Base-by-base conservation (phyloP, 2,113 vertebrate genomes). In the Pteruthius melanotis region DNA sequence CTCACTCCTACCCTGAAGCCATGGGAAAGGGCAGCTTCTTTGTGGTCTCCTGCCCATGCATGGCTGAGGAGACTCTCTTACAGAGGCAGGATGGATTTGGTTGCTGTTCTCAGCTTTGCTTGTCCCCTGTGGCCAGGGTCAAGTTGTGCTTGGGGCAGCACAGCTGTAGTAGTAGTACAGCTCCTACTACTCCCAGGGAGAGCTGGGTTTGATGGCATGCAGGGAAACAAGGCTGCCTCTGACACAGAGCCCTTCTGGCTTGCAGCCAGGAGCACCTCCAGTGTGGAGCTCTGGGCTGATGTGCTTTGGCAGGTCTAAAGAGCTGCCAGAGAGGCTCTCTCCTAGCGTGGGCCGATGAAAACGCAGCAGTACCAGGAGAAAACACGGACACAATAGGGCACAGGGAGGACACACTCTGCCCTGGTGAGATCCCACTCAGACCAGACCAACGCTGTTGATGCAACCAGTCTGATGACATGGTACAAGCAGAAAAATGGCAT, bases 321-420 rank as follows among this genome's bases (percentile, higher is more conserved):
- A 61, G 22, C 44, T 69, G 30, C 3, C 2, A 39, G 42, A 88
- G 47, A 68, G 31, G 18, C 40, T 83, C 17, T 4, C 3, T 82
- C 54, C n/a, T 70, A 79, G 0, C 1, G 1, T 3, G 11, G 21
- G 14, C 45, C 74, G 21, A 39, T 22, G 6, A 31, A 88, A 78
- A 20, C 10, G 10, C 78, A 71, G 28, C 19, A 52, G 65, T 12
- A 47, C 27, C 53, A 52, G 44, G 40, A 42, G 2, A 5, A 70
- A 56, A 53, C 40, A 52, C 0, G 1, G 15, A 50, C 4, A 5
- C 33, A 15, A n/a, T 2, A n/a, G 11, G n/a, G 20, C 14, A 49
- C 7, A 33, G 17, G 13, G 33, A 75, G 28, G 28, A 14, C 14
- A 22, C 0, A 1, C 20, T 50, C 15, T 47, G 30, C 18, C 23